Base-by-base conservation (phyloP, 1,140 invertebrate species). In the Calosoma granatense region DNA sequence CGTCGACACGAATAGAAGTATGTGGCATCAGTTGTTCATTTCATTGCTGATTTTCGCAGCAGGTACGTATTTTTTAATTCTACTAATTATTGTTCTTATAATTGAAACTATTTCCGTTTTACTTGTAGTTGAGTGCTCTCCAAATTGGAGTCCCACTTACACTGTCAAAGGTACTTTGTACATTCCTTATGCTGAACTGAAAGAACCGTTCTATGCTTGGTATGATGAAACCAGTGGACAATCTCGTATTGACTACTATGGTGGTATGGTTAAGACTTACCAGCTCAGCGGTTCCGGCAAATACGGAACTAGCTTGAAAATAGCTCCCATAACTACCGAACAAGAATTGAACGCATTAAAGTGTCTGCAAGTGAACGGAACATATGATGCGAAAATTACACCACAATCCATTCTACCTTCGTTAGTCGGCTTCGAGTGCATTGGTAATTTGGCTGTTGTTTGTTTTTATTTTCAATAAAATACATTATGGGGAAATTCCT, bases 181-280 rank as follows among this genome's bases (percentile, higher is more conserved):
- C 61, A 88, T 97, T 59, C 94, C 94, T 0, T 98, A 96, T 79
- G 93, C 94, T 11, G 94, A 97, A 76, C 85, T 97, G 43, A 74
- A 75, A 12, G 88, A 92, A 70, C 92, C 93, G 2, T 94, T 97
- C 69, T 85, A 82, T 66, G 91, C 90, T 15, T 97, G 88, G 83
- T 78, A 72, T 57, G 91, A 97, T 76, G 77, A 72, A 2, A 74
- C 77, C 12, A 81, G 80, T 59, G 83, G 82, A 56, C 78, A 77
- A 51, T 94, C 91, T 53, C 80, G 94, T 57, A 93, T 97, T 60
- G 94, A 97, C 74, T 98, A 96, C 67, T 98, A 97, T 76, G 89
- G 89, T 63, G 89, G 89, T 20, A 90, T 94, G 84, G 89, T 92
- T 0, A 88, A 92, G 71, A 95, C 91, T 0, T 90, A 89, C 67